phyloP scores from a whole-genome alignment of 2,113 vertebrate genomes.

The Geothlypis trichas region DNA sequence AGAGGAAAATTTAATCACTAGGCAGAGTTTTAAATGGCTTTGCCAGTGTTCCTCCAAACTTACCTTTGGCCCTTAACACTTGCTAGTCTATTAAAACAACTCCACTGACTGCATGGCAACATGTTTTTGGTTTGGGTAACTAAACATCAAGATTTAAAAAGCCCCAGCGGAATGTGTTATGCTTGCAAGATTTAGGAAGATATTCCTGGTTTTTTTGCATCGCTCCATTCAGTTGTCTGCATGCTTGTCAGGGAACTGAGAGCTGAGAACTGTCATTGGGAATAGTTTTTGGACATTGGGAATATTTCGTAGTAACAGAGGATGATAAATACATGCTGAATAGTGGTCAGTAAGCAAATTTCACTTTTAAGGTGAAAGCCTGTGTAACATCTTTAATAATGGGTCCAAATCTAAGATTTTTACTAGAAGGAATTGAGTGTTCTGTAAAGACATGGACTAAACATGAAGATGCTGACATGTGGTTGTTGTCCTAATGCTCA shows the following conservation, averaged over 20 bases:
- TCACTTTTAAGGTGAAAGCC: not conserved
- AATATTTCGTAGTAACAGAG: not conserved
- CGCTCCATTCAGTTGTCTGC: not conserved
- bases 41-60: not conserved
- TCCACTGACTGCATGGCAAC: fast-evolving
- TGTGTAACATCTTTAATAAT: not conserved
- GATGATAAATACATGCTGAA: not conserved
- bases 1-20: not conserved
- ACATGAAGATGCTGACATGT: not conserved
- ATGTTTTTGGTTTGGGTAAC: not conserved
- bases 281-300: not conserved
- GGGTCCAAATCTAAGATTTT: not conserved
- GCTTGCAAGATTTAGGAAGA: not conserved
- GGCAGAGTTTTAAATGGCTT: not conserved
- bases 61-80: not conserved
- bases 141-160: not conserved
- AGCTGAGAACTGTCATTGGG: not conserved
- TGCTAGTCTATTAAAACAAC: not conserved
- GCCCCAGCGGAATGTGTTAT: not conserved
- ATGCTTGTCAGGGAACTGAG: not conserved
- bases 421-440: not conserved
- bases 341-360: not conserved
- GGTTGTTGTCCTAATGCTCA: not conserved
- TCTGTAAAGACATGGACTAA: not conserved
- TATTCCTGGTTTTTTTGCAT: not conserved